These are phyloP conservation scores for Syrmaticus mikado DNA, from an alignment of 2,113 vertebrate genomes.

Conservation along the genomic window DNA sequence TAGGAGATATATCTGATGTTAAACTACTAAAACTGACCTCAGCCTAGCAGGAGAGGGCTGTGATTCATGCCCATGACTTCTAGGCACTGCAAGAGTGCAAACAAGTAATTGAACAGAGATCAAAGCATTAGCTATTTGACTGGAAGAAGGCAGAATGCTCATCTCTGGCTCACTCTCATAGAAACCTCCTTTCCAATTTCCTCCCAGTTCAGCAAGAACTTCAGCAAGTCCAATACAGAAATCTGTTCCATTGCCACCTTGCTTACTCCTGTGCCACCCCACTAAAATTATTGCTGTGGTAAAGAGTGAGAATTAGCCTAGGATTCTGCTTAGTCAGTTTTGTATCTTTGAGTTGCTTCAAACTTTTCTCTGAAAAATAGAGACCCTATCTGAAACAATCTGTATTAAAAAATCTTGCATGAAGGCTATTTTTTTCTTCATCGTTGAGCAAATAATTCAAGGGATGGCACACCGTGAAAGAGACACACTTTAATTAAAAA, in stretches of 20 bases:
- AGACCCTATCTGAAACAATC: background rate
- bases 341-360: background rate
- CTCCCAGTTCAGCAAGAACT: background rate
- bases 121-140: constrained; percentile 22
- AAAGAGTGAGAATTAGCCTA: background rate
- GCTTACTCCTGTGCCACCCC: background rate
- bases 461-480: background rate
- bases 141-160: background rate
- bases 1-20: constrained; percentile 39
- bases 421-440: constrained; percentile 20
- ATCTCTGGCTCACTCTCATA: background rate
- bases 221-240: background rate
- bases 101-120: constrained; percentile 22
- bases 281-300: background rate
- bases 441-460: constrained; percentile 24
- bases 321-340: background rate
- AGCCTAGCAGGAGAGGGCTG: constrained; percentile 11
- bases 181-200: constrained; percentile 7
- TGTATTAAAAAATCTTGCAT: background rate
- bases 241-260: background rate
- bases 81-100: background rate
- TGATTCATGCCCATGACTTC: constrained; percentile 20
- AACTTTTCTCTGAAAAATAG: background rate
- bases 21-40: constrained; percentile 45
- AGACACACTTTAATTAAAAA: background rate